Base-by-base conservation (phyloP, 2,888 invertebrate genomes). In the Pterobdella sp. region DNA sequence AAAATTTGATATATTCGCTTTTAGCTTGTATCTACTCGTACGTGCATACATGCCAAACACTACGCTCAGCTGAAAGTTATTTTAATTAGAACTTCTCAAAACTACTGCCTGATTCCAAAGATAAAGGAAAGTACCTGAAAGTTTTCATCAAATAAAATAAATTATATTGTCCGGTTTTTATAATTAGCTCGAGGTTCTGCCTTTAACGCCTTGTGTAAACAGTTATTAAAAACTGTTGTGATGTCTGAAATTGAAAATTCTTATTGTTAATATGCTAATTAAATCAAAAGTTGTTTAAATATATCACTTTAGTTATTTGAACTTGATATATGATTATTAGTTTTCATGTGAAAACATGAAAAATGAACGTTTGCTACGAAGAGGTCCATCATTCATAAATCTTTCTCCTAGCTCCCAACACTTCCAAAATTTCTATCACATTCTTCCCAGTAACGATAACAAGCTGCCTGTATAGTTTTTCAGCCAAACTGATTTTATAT, bases 371-470 rank as follows among this genome's bases (percentile, higher is more conserved):
- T 56, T 56, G 60, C n/a, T n/a, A 4, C 18, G 60, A 56, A 26
- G 60, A 4, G n/a, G n/a, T 22, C 4, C 60, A 56, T 56, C 60
- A 56, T 56, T 56, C 60, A 56, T 56, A 56, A 56, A 56, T 56
- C 60, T 56, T 22, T 22, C 60, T 14, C n/a, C 60, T 26, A 4
- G 4, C n/a, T 22, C 26, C 60, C 18, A 22, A 42, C 10, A 7
- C 49, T 42, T 42, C 22, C 7, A 42, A 42, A 42, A 42, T n/a
- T n/a, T n/a, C n/a, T n/a, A n/a, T n/a, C n/a, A n/a, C n/a, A n/a
- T n/a, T n/a, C n/a, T n/a, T n/a, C n/a, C n/a, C n/a, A n/a, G n/a
- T n/a, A n/a, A n/a, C n/a, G n/a, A n/a, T n/a, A n/a, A n/a, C n/a
- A n/a, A n/a, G n/a, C n/a, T n/a, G n/a, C n/a, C n/a, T n/a, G n/a